Percentiles rank a stretch among this genome's conserved stretches.
Evolutionary conservation across 2,113 vertebrate genomes (phyloP).

Genomic region (Peromyscus polionotus): DNA sequence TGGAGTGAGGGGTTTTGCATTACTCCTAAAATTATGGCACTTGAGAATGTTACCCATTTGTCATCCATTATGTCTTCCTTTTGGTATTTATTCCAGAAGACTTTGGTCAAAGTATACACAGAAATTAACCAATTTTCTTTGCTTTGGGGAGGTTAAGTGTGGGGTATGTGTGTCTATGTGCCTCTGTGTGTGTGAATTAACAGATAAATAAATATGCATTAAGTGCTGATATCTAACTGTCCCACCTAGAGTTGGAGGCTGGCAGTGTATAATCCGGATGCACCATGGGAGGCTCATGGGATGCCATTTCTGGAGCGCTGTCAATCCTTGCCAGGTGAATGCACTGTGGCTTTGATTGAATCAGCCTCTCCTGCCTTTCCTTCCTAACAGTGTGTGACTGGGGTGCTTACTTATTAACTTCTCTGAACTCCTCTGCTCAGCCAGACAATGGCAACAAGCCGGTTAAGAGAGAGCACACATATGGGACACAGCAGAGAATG

Average conservation of each 20-base stretch:
- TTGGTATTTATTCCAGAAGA: slow-evolving; percentile 65
- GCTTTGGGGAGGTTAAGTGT: background rate
- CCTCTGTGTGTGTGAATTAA: background rate
- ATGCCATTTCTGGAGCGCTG: background rate
- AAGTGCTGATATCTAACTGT: background rate
- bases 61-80: slow-evolving; percentile 63
- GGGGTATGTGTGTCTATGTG: background rate
- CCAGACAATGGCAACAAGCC: background rate
- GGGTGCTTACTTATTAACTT: slow-evolving; percentile 17
- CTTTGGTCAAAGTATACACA: slow-evolving; percentile 49
- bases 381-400: background rate
- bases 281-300: background rate
- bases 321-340: slow-evolving; percentile 21
- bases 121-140: slow-evolving; percentile 50
- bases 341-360: background rate
- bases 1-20: slow-evolving; percentile 57
- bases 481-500: background rate
- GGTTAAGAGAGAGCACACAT: background rate
- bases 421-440: background rate
- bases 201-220: slow-evolving; percentile 28
- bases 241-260: background rate
- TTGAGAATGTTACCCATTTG: slow-evolving; percentile 69
- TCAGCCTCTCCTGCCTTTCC: background rate
- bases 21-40: slow-evolving; percentile 71
- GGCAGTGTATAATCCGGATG: slow-evolving; percentile 17